Evolutionary conservation across 2,888 invertebrate genomes (phyloP).

Genomic region (Tyria jacobaeae): DNA sequence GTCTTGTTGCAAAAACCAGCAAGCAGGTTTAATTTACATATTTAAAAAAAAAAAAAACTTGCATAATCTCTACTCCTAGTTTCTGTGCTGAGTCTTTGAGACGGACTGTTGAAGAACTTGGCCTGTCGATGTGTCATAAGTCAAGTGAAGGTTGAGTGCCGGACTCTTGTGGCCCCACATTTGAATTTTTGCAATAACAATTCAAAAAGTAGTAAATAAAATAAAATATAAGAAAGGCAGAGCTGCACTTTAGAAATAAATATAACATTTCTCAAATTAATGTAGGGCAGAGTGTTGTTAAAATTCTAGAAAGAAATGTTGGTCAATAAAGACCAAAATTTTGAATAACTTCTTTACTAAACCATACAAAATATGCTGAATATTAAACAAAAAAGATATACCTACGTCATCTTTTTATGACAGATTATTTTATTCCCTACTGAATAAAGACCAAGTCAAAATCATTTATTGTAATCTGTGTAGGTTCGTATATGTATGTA

Average conservation of each 20-base stretch:
- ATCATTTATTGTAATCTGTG: too few species aligned
- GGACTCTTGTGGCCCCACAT: constrained; percentile 59
- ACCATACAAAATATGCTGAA: neutral
- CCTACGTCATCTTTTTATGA: neutral
- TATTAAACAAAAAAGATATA: neutral
- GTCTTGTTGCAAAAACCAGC: neutral
- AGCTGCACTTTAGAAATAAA: neutral
- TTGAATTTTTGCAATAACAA: constrained; percentile 27
- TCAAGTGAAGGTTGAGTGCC: constrained; percentile 76
- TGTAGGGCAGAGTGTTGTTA: neutral
- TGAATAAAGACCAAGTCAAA: too few species aligned
- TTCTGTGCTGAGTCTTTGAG: constrained; percentile 65
- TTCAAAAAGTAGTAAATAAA: constrained; percentile 4
- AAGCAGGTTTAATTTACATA: neutral
- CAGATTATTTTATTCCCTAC: neutral
- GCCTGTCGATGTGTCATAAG: constrained; percentile 86
- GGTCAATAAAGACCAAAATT: neutral
- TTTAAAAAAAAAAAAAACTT: constrained; percentile 2
- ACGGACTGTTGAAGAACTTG: constrained; percentile 81
- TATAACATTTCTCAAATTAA: too few species aligned
- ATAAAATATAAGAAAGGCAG: neutral
- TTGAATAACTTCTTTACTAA: neutral
- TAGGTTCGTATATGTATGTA: too few species aligned
- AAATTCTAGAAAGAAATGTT: neutral
- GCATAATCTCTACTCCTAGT: constrained; percentile 58